Evolutionary conservation across 2,888 invertebrate genomes (phyloP).

Genomic region (Mesorhabditis spiculigera): DNA sequence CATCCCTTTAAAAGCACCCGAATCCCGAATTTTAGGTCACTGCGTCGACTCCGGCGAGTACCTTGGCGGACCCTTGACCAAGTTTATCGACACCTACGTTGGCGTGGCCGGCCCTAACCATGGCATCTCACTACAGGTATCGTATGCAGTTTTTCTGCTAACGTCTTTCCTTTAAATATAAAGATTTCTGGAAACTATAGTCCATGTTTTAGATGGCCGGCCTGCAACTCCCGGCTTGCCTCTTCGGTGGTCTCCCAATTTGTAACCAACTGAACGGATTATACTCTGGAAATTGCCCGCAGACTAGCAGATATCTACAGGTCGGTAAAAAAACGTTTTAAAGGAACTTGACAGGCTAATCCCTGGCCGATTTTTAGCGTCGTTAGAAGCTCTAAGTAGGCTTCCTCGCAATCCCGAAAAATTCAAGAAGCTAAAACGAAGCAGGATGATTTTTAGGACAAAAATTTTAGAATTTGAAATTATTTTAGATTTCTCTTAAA

Average conservation of each 20-base stretch:
- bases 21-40: slow-evolving; percentile 23
- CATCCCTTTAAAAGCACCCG: background rate
- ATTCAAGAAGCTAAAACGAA: too few species aligned
- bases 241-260: slow-evolving; percentile 41
- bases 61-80: slow-evolving; percentile 47
- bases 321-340: slow-evolving; percentile 16
- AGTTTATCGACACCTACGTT: slow-evolving; percentile 51
- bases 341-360: background rate
- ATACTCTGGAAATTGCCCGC: slow-evolving; percentile 54
- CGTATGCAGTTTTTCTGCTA: background rate
- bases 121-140: slow-evolving; percentile 48
- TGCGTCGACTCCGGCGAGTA: slow-evolving; percentile 54
- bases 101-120: slow-evolving; percentile 57
- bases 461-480: too few species aligned
- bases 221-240: slow-evolving; percentile 51
- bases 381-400: too few species aligned
- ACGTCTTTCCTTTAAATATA: too few species aligned
- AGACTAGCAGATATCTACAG: slow-evolving; percentile 47
- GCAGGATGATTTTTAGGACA: too few species aligned
- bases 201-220: slow-evolving; percentile 42
- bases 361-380: too few species aligned
- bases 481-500: too few species aligned
- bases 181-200: too few species aligned
- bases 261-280: slow-evolving; percentile 48
- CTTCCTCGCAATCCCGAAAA: too few species aligned